A percentile compares a stretch with the other conserved stretches of the same genome.
phyloP scores from a whole-genome alignment of 1,140 invertebrate species.

The Macrobrachium nipponense region DNA sequence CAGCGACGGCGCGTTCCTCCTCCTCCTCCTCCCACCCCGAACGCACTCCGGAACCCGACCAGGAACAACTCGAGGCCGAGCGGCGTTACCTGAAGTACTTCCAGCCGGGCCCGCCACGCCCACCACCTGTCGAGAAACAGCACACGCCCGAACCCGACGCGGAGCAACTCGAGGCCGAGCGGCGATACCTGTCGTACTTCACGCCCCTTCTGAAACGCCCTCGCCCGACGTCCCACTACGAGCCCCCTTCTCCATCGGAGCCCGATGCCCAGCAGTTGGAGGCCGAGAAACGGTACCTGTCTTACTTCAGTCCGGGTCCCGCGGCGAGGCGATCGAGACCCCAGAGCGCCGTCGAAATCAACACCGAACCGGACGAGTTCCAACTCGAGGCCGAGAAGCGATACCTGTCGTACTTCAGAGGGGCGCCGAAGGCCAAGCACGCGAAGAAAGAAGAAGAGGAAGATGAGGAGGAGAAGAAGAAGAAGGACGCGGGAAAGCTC shows the following conservation, averaged over 20 bases:
- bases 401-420: constrained; percentile 58
- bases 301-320: constrained; percentile 41
- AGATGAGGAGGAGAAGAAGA: constrained; percentile 33
- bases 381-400: constrained; percentile 48
- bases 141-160: constrained; percentile 16
- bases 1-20: constrained; percentile 18
- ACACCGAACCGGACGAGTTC: constrained; percentile 20
- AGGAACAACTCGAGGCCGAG: constrained; percentile 36
- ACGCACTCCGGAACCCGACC: constrained; percentile 27
- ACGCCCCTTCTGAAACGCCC: not conserved
- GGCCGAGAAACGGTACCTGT: constrained; percentile 27
- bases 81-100: constrained; percentile 57
- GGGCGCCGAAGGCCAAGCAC: constrained; percentile 61
- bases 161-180: constrained; percentile 6
- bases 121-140: not conserved
- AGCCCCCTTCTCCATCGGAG: not conserved
- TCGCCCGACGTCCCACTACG: not conserved
- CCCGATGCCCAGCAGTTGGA: constrained; percentile 31
- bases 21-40: constrained; percentile 7
- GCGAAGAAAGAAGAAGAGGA: constrained; percentile 42
- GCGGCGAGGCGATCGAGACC: constrained; percentile 8
- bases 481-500: constrained; percentile 32
- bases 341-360: not conserved
- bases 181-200: constrained; percentile 19
- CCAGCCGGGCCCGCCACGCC: constrained; percentile 50